phyloP scores from a whole-genome alignment of 2,113 vertebrate genomes.

The Pterocles gutturalis region DNA sequence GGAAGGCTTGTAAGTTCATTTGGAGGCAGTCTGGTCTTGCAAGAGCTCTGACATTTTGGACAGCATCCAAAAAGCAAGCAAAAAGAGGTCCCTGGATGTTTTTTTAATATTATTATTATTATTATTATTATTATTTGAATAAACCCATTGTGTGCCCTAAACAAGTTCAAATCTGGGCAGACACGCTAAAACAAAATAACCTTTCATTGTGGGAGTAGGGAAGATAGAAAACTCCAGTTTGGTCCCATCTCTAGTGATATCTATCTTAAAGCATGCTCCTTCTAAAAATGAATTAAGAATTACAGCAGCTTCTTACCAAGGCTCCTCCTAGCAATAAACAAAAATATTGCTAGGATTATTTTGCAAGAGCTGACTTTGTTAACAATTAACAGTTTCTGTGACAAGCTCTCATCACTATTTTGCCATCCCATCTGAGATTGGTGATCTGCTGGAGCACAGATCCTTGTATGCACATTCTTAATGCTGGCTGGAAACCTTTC shows the following conservation, averaged over 20 bases:
- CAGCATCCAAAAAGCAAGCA: background rate
- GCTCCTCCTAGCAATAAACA: background rate
- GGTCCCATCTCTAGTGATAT: background rate
- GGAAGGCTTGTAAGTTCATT: background rate
- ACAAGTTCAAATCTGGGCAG: slow-evolving; percentile 15
- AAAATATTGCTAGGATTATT: background rate
- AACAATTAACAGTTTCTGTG: background rate
- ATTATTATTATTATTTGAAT: background rate
- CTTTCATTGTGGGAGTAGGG: background rate
- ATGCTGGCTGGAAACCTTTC: background rate
- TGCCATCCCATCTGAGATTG: background rate
- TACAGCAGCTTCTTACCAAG: background rate
- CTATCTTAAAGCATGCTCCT: background rate
- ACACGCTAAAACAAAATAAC: background rate
- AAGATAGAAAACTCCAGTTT: background rate
- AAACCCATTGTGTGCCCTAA: background rate
- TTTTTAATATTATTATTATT: background rate
- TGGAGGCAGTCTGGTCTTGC: slow-evolving; percentile 12
- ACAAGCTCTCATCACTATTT: background rate
- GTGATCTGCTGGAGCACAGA: background rate
- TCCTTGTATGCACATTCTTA: background rate
- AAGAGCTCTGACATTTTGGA: slow-evolving; percentile 20
- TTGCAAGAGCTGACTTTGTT: background rate
- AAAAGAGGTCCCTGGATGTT: background rate
- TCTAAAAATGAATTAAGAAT: background rate